Evolutionary conservation across 2,888 invertebrate genomes (phyloP).

Genomic region (Lithosia quadra): DNA sequence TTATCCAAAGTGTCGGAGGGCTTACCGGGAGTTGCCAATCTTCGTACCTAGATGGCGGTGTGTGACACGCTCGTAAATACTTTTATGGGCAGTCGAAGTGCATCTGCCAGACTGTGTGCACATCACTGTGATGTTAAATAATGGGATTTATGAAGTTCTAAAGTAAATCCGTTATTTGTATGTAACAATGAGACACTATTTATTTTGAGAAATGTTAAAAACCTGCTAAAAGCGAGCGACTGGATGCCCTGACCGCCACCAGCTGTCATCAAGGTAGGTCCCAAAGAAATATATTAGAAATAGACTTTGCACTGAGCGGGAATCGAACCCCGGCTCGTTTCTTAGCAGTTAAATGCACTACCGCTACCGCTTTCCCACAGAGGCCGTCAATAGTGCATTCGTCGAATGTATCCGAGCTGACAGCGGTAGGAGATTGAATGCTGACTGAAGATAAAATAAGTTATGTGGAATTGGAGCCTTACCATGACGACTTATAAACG

Average conservation of each 20-base stretch:
- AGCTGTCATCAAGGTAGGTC: too few relatives aligned
- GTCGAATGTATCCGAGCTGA: constrained; percentile 57
- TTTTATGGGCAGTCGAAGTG: constrained; percentile 68
- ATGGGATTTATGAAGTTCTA: constrained; percentile 19
- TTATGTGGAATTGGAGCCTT: too few relatives aligned
- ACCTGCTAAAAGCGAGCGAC: too few relatives aligned
- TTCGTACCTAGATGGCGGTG: constrained; percentile 77
- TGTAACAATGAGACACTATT: background rate
- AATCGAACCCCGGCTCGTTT: too few relatives aligned
- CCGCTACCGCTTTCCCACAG: too few relatives aligned
- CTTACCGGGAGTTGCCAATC: constrained; percentile 75
- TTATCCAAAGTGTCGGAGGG: constrained; percentile 57
- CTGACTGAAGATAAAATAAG: constrained; percentile 69
- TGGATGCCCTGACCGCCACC: too few relatives aligned
- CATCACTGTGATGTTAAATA: constrained; percentile 50
- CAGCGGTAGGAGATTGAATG: constrained; percentile 60
- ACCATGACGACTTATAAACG: too few relatives aligned
- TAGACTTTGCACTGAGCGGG: too few relatives aligned
- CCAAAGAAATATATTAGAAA: too few relatives aligned
- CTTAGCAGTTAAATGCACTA: too few relatives aligned
- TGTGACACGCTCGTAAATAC: constrained; percentile 72
- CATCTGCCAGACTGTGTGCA: constrained; percentile 52
- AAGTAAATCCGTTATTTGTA: background rate
- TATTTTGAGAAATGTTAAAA: background rate
- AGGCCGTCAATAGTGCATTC: constrained; percentile 52